phyloP scores from a whole-genome alignment of 1,140 invertebrate genomes.

The Anoplolepis gracilipes region DNA sequence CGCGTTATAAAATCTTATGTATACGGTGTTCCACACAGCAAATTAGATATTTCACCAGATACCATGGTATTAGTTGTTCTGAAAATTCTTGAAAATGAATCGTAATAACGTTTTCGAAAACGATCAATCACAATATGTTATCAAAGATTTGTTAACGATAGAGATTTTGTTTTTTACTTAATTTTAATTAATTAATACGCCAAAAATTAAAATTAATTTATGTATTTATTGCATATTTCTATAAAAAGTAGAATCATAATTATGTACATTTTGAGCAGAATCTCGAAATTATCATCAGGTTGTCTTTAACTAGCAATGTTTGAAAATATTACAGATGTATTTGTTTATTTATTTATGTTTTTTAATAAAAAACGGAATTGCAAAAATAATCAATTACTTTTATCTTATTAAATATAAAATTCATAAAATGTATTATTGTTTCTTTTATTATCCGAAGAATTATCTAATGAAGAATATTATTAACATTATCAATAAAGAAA shows the following conservation, averaged over 20 bases:
- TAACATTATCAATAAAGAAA: neutral
- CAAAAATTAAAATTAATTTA: neutral
- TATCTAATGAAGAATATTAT: neutral
- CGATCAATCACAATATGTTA: too few relatives aligned
- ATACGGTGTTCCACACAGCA: neutral
- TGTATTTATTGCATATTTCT: neutral
- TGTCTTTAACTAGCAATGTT: neutral
- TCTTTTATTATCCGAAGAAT: neutral
- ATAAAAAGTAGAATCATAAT: neutral
- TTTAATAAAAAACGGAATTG: neutral
- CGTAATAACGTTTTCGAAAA: too few relatives aligned
- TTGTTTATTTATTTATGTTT: too few relatives aligned
- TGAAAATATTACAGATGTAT: neutral
- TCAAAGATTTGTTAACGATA: too few relatives aligned
- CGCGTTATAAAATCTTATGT: constrained; percentile 6
- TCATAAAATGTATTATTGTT: neutral
- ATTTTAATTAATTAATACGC: too few relatives aligned
- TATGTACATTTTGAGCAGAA: neutral
- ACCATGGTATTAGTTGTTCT: neutral
- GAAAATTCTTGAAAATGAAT: neutral
- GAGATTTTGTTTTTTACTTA: too few relatives aligned
- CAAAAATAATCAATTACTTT: neutral
- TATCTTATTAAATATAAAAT: neutral
- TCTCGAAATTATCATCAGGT: neutral
- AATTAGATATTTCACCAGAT: neutral